These are phyloP conservation scores for Camarhynchus parvulus DNA, from an alignment of 2,113 vertebrate genomes.

Conservation along the genomic window DNA sequence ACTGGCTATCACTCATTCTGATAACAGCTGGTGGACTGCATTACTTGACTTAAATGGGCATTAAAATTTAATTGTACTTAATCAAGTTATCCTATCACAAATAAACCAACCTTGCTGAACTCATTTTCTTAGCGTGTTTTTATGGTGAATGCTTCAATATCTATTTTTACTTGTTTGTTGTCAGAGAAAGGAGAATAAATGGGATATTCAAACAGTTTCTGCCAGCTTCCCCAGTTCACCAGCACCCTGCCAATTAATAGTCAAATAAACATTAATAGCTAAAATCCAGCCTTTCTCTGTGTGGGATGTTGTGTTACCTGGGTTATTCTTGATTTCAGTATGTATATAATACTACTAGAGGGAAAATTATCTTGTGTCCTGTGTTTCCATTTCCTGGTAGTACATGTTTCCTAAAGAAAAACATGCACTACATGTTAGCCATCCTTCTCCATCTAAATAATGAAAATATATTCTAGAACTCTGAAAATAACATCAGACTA, in stretches of 20 bases:
- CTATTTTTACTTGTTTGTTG: not conserved
- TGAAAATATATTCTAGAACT: not conserved
- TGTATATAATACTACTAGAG: not conserved
- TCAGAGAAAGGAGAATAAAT: not conserved
- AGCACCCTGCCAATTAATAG: not conserved
- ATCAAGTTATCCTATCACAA: not conserved
- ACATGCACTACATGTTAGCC: accelerated
- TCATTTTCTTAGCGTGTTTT: not conserved
- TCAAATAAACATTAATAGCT: not conserved
- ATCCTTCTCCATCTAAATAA: not conserved
- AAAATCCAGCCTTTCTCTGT: not conserved
- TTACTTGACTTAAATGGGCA: not conserved
- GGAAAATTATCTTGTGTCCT: not conserved
- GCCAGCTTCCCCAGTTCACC: not conserved
- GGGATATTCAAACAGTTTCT: not conserved
- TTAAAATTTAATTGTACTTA: not conserved
- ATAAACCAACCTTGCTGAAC: not conserved
- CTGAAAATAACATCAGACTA: not conserved
- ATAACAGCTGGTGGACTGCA: not conserved
- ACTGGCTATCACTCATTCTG: not conserved
- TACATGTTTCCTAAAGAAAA: not conserved
- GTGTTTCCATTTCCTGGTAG: not conserved
- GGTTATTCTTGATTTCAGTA: not conserved
- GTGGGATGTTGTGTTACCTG: not conserved
- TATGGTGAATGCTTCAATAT: not conserved